phyloP scores from a whole-genome alignment of 2,113 vertebrate genomes.

The Hippolais icterina region DNA sequence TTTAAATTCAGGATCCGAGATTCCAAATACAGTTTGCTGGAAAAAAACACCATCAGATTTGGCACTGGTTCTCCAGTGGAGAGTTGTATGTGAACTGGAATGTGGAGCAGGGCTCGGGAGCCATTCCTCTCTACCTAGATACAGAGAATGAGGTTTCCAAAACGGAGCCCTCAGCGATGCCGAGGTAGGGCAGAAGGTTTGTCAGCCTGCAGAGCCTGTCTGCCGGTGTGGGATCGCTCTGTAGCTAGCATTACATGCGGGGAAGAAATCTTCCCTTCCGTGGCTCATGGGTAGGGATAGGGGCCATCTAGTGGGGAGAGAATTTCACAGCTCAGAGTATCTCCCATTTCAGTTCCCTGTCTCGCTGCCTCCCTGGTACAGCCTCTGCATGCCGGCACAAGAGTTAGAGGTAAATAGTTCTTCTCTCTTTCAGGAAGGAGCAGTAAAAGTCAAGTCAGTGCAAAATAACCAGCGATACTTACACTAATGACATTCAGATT shows the following conservation, averaged over 20 bases:
- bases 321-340: background rate
- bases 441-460: background rate
- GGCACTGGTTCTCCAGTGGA: background rate
- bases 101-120: rapidly evolving
- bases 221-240: background rate
- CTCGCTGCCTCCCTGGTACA: rapidly evolving
- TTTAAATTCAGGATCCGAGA: background rate
- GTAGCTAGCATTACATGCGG: background rate
- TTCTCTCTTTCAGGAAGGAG: background rate
- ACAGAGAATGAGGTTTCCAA: background rate
- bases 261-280: background rate
- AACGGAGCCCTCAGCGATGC: background rate
- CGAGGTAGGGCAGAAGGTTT: background rate
- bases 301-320: constrained; percentile 50
- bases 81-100: background rate
- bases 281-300: background rate
- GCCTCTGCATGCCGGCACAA: background rate
- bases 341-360: background rate
- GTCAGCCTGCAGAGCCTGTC: background rate
- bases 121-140: background rate
- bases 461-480: background rate
- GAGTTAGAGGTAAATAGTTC: background rate
- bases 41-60: background rate
- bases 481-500: background rate
- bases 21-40: constrained; percentile 2